Base-by-base conservation (phyloP, 2,113 vertebrate genomes). In the Talpa occidentalis region DNA sequence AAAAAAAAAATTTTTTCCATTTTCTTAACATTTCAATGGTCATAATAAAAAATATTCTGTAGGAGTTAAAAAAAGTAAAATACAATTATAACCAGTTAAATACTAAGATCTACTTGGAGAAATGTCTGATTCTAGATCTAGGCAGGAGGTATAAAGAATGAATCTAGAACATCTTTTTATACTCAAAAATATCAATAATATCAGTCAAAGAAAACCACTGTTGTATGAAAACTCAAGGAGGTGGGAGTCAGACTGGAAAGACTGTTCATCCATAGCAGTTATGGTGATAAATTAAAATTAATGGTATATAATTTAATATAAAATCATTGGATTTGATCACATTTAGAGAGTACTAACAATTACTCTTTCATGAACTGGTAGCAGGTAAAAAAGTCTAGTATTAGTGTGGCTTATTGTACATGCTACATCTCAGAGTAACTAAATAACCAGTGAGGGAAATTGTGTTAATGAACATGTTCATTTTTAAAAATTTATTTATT, bases 31-130 rank as follows among this genome's bases (percentile, higher is more conserved):
- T 86, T 56, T 10, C 26, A 30, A 8, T 47, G 76, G 74, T 3
- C 0, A 28, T 1, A 54, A 26, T 54, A 40, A 88, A 59, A 2
- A 42, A 24, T 90, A n/a, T 82, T 79, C 16, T 79, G 0, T 7
- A 76, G 49, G 10, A 85, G 12, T 86, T 78, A 5, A 91, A 78
- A 24, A 3, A 94, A 93, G 56, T 73, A 67, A 93, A 54, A 82
- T 93, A 56, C 32, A 66, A 59, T 78, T 30, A 85, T 54, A 76
- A 62, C 0, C 16, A 67, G 5, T 80, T 56, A 87, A 30, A 37
- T n/a, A 72, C 26, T 64, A 79, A 88, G 6, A 60, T 54, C 59
- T 79, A 30, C 22, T 83, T 89, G 21, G 17, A 83, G n/a, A 87
- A 94, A 74, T 66, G 17, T 70, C 6, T 72, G 15, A 78, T 73